Base-by-base conservation (phyloP, 2,888 invertebrate species). In the Nomada ruficornis region DNA sequence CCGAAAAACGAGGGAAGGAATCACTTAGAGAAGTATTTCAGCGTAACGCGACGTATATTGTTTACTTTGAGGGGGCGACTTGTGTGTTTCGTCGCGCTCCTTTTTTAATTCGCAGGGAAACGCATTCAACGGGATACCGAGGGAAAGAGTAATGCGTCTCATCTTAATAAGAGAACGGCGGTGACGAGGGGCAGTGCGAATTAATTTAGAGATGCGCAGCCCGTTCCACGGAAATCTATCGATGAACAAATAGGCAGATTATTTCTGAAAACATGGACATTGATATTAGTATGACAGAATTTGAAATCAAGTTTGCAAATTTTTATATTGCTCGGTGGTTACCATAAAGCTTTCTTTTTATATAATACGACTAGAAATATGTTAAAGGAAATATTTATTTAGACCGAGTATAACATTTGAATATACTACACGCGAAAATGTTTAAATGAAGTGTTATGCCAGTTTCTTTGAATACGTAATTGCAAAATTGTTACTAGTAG, bases 1-100 rank as follows among this genome's bases (percentile, higher is more conserved):
- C 26, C 68, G 50, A 47, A 67, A 50, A 42, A 63, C 63, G 52
- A 42, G 47, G 15, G 63, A 72, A 42, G 70, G 50, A 50, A 65
- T 15, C 69, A 52, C 44, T 44, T 52, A n/a, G 62, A 26, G 59
- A 18, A 63, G 75, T n/a, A 52, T 74, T 79, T 55, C 67, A 23
- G 42, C 36, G 67, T 52, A 42, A 63, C n/a, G 42, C 55, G 57
- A 54, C 50, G 57, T 54, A 54, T 73, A 75, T 85, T 82, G 68
- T 78, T 74, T 52, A 42, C 18, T 29, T 18, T 23, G 63, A 55
- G 29, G 47, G 23, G 70, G 4, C 62, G 36, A 29, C 18, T 47
- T 29, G 52, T 23, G 70, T 55, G 44, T 15, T 47, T 55, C 36
- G 18, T 44, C 29, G 44, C 54, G 69, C 55, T 47, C 55, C 29